Conservation (phyloP, 2,888 invertebrate genomes). For the Harpalus rufipes region DNA sequence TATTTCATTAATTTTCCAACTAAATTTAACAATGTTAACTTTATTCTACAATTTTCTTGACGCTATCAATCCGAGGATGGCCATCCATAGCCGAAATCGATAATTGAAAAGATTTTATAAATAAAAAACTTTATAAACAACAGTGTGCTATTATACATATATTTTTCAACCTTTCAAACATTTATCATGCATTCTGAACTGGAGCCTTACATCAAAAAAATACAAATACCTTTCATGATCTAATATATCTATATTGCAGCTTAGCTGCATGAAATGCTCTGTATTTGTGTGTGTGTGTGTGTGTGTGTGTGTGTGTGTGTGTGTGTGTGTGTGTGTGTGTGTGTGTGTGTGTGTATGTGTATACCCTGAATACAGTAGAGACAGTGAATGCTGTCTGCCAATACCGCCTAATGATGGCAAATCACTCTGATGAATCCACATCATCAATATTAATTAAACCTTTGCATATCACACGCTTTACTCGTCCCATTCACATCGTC, state of each 20-base stretch:
- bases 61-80: too few species aligned
- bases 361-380: not conserved
- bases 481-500: not conserved
- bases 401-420: conserved; percentile 22
- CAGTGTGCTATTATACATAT: too few species aligned
- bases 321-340: not conserved
- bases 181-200: too few species aligned
- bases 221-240: not conserved
- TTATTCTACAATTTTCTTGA: too few species aligned
- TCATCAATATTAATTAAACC: conserved; percentile 62
- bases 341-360: not conserved
- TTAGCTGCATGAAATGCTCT: not conserved
- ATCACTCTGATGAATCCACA: conserved; percentile 53
- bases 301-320: not conserved
- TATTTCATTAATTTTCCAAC: too few species aligned
- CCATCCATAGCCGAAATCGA: too few species aligned
- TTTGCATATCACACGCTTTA: conserved; percentile 5
- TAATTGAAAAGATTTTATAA: too few species aligned
- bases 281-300: not conserved
- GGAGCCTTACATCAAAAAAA: too few species aligned
- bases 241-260: not conserved
- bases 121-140: too few species aligned
- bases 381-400: not conserved
- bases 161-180: too few species aligned
- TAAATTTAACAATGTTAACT: too few species aligned